Conservation (phyloP, 2,888 invertebrate genomes). For the Homarus gammarus region DNA sequence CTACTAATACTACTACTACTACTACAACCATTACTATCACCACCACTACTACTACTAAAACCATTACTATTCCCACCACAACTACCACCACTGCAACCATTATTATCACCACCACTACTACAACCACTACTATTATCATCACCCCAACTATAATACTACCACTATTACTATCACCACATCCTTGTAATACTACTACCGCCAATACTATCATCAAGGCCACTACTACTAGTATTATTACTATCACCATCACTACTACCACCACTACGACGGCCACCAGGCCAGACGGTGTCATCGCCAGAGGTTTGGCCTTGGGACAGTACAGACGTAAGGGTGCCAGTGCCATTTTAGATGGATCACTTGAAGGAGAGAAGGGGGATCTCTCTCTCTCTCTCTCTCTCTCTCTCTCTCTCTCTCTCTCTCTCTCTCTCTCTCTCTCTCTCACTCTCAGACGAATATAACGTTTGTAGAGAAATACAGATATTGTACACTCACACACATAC, state of each 20-base stretch:
- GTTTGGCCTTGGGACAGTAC: too few relatives aligned
- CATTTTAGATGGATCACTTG: not conserved
- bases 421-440: constrained; percentile 22
- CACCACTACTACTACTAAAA: too few relatives aligned
- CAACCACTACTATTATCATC: not conserved
- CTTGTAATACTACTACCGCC: not conserved
- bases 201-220: not conserved
- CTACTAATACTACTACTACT: too few relatives aligned
- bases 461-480: not conserved
- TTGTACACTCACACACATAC: constrained; percentile 6
- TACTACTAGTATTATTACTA: not conserved
- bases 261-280: not conserved
- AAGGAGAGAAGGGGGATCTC: not conserved
- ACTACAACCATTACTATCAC: not conserved
- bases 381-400: constrained; percentile 20
- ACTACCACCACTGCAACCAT: not conserved
- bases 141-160: too few relatives aligned
- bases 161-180: not conserved
- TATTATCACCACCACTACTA: not conserved
- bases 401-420: constrained; percentile 16
- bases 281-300: too few relatives aligned
- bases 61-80: not conserved
- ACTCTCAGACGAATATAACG: not conserved
- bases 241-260: not conserved
- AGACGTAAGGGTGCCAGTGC: not conserved